phyloP scores from a whole-genome alignment of 2,113 vertebrate genomes.

The Mustela nigripes region DNA sequence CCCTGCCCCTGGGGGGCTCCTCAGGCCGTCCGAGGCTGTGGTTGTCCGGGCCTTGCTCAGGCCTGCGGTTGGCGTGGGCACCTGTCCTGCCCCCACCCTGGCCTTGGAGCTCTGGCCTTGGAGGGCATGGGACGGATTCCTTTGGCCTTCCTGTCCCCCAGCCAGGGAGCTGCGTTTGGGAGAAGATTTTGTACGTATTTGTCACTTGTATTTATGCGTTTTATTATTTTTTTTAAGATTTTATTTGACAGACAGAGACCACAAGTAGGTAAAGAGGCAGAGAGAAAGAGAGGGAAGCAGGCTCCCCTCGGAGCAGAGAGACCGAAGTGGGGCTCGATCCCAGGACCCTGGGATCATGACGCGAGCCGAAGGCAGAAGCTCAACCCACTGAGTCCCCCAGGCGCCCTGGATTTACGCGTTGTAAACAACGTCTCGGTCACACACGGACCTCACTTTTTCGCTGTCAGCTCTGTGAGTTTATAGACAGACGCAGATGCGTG shows the following conservation, averaged over 20 bases:
- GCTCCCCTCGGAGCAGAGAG: no score
- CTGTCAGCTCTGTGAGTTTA: neutral
- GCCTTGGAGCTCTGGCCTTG: neutral
- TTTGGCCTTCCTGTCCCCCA: neutral
- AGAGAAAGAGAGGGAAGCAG: no score
- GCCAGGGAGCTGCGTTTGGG: neutral
- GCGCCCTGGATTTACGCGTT: fast-evolving
- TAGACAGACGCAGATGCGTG: neutral
- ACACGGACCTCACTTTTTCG: neutral
- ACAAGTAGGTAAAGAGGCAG: no score
- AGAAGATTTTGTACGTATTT: neutral
- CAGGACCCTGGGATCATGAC: no score
- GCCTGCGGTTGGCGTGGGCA: neutral
- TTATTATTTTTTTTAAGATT: no score
- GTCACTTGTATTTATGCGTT: neutral
- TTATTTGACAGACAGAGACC: no score
- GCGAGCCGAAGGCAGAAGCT: no score
- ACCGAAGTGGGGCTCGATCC: no score
- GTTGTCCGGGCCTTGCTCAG: no score
- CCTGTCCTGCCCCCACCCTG: neutral
- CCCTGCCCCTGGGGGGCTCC: neutral
- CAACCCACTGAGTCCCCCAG: no score
- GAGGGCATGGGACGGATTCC: neutral
- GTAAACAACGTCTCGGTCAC: fast-evolving
- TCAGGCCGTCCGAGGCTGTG: neutral